These are phyloP conservation scores for Calliphora vomitoria DNA, from an alignment of 2,888 invertebrate genomes.

Conservation along the genomic window DNA sequence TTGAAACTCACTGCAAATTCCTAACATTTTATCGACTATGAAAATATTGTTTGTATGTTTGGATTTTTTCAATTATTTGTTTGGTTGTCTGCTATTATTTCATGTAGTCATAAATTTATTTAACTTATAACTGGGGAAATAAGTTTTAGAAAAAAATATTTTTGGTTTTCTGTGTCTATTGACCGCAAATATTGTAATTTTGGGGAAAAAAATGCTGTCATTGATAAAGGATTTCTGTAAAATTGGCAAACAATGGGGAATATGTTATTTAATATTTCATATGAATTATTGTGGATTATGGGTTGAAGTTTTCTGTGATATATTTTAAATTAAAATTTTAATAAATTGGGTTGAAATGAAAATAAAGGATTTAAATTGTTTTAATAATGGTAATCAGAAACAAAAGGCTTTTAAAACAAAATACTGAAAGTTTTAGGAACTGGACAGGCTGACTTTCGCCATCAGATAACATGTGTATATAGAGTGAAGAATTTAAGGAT, in stretches of 20 bases:
- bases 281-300: not conserved
- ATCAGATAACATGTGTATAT: no score
- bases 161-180: slow-evolving; percentile 51
- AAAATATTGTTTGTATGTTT: slow-evolving; percentile 53
- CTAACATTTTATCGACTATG: slow-evolving; percentile 69
- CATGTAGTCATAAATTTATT: slow-evolving; percentile 66
- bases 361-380: not conserved
- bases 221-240: not conserved
- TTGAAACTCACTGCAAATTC: slow-evolving; percentile 64
- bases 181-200: slow-evolving; percentile 67
- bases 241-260: not conserved
- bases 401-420: not conserved
- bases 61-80: slow-evolving; percentile 16
- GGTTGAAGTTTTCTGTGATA: not conserved
- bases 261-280: not conserved
- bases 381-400: not conserved
- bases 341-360: not conserved
- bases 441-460: no score
- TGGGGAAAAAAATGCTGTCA: not conserved
- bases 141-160: slow-evolving; percentile 53
- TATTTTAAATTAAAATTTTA: slow-evolving; percentile 36
- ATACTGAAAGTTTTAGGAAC: no score
- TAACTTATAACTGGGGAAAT: slow-evolving; percentile 67
- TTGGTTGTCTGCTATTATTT: slow-evolving; percentile 17
- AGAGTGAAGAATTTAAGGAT: no score